Evolutionary conservation across 2,113 vertebrate species (phyloP), one percentile per base, ranked within the genome.

Genomic region (Megaceryle maxima): DNA sequence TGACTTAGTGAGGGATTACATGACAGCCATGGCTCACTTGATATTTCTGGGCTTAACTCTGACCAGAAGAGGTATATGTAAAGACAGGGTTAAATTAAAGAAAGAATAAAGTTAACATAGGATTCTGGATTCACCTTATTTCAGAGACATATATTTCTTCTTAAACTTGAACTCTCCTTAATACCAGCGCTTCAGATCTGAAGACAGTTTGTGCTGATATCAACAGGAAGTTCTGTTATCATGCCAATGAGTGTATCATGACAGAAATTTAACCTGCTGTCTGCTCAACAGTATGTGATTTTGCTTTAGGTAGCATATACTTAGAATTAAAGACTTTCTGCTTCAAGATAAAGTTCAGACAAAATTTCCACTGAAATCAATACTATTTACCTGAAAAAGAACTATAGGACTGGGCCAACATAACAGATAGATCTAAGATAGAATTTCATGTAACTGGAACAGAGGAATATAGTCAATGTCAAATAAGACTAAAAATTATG

Each of bases 141-240:
- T 80, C 50, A 57, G 16, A 77, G 13, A 69, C 73, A 43, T 86
- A 17, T 78, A 51, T 82, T 95, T 95, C 64, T 74, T 91, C 60
- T 94, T 90, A 91, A 39, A 18, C 8, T 57, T 87, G 69, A 87
- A 94, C 76, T 93, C 51, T 81, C 16, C 41, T 70, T 90, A 75
- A 90, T 82, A 55, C 37, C 43, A 82, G 64, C 1, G 4, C 69
- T 90, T 93, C 56, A 72, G 50, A 92, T 87, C 69, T 62, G 78
- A 93, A 85, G 78, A 84, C 1, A 0, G n/a, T 91, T 90, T 92
- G 60, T 93, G 60, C 69, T 94, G 88, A 67, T 90, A 94, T 48
- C 64, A 84, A 87, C 69, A 94, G 53, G 28, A 92, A 84, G 84
- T 80, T 77, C 55, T 93, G 33, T 57, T 95, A 91, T 77, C 77